These are phyloP conservation scores for Archaeoteleia sp. DNA, from an alignment of 2,888 invertebrate genomes.

Conservation along the genomic window DNA sequence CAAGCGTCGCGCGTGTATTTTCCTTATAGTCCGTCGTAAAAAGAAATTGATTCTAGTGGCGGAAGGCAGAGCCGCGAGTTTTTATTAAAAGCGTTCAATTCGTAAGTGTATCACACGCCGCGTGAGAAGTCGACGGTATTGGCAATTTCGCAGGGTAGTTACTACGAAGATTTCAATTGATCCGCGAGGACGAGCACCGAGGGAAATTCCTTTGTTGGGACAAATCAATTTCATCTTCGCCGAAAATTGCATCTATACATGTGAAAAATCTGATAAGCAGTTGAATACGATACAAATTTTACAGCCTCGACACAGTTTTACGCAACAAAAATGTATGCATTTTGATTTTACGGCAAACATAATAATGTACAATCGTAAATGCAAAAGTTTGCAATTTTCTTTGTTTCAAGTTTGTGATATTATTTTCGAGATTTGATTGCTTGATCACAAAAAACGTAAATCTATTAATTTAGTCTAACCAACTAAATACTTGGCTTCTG, in stretches of 20 bases:
- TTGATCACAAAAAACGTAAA: too few species aligned
- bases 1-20: slow-evolving; percentile 32
- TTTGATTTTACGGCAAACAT: too few species aligned
- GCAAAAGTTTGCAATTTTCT: too few species aligned
- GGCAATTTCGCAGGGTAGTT: slow-evolving; percentile 46
- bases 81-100: slow-evolving; percentile 51
- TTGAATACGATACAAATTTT: too few species aligned
- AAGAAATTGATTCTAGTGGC: slow-evolving; percentile 48
- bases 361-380: too few species aligned
- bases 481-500: too few species aligned
- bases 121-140: slow-evolving; percentile 39
- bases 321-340: too few species aligned
- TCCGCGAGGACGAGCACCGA: slow-evolving; percentile 29
- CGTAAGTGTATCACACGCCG: slow-evolving; percentile 50
- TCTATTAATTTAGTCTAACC: too few species aligned
- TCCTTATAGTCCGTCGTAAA: slow-evolving; percentile 28
- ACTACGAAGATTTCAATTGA: slow-evolving; percentile 47
- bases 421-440: too few species aligned
- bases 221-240: slow-evolving; percentile 44
- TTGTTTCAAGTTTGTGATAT: too few species aligned
- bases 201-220: slow-evolving; percentile 39
- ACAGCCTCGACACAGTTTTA: too few species aligned
- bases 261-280: slow-evolving; percentile 18
- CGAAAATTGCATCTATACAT: slow-evolving; percentile 23
- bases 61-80: slow-evolving; percentile 47